Evolutionary conservation across 2,888 invertebrate genomes (phyloP), one percentile per base, ranked within the genome.

Genomic region (Heliconius aoede): DNA sequence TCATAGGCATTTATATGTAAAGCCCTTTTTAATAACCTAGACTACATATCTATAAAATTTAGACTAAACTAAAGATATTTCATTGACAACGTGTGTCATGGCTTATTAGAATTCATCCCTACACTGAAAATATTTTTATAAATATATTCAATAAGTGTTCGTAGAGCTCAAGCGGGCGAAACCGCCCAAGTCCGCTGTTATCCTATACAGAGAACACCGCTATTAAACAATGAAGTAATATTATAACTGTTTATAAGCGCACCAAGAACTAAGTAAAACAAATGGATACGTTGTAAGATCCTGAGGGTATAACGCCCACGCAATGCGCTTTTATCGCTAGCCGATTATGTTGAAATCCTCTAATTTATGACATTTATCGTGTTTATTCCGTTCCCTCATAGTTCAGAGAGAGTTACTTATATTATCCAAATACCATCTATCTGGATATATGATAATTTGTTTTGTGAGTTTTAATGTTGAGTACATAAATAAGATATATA

Each of bases 271-370:
- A 65, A 72, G 76, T 72, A 68, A 72, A 76, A 73, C 76, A 76
- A 76, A 73, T 76, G 72, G 72, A 61, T 65, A 55, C 55, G n/a
- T 73, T 24, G 36, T 40, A 65, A 61, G 55, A 21, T 73, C 72
- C 67, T 40, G 18, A 40, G 58, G 65, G 67, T 76, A 46, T 67
- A 76, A 61, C 72, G 72, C 76, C 76, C 67, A 76, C 72, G 61
- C 61, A 21, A 40, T 69, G 51, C 67, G 67, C 24, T 67, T 61
- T 60, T 80, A 80, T 73, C 76, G 60, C 55, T 67, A 71, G 15
- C 67, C 65, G 75, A 79, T 79, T 74, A 79, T 61, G 74, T 72
- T 30, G 69, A 73, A 46, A 68, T 68, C 46, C 46, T 26, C 46
- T 51, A 68, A 68, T 68, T 68, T 68, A 68, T 68, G 28, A 68